A percentile compares a stretch with the other conserved stretches of the same genome.
Conservation (phyloP, 64 coral and sea anemone species). For the Montipora sp. region DNA sequence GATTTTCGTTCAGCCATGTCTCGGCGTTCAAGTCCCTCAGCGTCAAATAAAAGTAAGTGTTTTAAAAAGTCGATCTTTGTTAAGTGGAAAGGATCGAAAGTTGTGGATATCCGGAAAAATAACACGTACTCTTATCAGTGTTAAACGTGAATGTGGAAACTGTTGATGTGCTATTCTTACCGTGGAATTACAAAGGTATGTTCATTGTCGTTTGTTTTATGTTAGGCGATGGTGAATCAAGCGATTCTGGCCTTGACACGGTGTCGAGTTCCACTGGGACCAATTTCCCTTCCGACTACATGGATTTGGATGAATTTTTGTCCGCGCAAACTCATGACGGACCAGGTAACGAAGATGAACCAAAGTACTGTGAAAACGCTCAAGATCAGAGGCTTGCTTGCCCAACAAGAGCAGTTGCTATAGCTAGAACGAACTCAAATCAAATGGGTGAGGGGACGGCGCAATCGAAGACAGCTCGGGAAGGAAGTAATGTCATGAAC, state of each 20-base stretch:
- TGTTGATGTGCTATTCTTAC: too few species aligned
- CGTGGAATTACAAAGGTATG: too few species aligned
- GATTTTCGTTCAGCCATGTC: neutral
- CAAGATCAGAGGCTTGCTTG: neutral
- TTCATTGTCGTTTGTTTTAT: neutral
- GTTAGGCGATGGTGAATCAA: constrained; percentile 43
- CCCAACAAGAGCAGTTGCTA: neutral
- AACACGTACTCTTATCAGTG: too few species aligned
- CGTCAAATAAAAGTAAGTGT: neutral
- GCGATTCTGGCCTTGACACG: constrained; percentile 66
- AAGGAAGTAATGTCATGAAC: neutral
- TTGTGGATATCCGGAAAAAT: too few species aligned
- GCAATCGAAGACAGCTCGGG: neutral
- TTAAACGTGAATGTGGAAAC: too few species aligned
- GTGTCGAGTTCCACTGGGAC: constrained; percentile 9
- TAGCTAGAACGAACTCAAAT: neutral
- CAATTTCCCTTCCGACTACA: constrained; percentile 66
- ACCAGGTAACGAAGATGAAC: neutral
- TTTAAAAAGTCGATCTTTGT: too few species aligned
- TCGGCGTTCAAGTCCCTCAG: neutral
- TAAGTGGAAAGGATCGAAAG: too few species aligned
- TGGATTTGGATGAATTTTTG: constrained; percentile 80
- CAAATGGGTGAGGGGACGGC: neutral
- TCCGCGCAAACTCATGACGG: constrained; percentile 18
- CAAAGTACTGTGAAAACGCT: neutral